phyloP scores from a whole-genome alignment of 2,888 invertebrate genomes.

The Stenotaenia linearis region DNA sequence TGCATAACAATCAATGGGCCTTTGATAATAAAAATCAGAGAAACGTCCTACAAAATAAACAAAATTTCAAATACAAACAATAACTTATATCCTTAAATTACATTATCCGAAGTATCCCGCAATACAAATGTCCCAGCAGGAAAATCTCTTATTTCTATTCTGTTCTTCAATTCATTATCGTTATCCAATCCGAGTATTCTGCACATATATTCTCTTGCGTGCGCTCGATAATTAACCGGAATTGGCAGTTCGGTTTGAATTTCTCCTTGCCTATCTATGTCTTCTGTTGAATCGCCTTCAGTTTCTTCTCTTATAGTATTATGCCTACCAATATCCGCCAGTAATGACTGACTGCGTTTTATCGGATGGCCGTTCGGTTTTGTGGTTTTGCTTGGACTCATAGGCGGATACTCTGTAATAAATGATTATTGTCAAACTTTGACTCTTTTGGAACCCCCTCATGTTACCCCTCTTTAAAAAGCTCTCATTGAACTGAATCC shows the following conservation, averaged over 20 bases:
- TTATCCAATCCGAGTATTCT: slow-evolving; percentile 71
- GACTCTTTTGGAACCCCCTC: no score
- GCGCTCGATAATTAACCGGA: slow-evolving; percentile 49
- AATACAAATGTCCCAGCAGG: slow-evolving; percentile 78
- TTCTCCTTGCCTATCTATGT: neutral
- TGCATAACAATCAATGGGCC: slow-evolving; percentile 81
- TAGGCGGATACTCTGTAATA: neutral
- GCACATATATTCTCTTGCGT: slow-evolving; percentile 74
- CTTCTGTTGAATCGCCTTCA: neutral
- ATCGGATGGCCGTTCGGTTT: no score
- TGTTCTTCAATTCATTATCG: slow-evolving; percentile 61
- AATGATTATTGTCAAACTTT: no score
- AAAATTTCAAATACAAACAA: neutral
- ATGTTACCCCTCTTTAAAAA: no score
- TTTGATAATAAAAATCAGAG: slow-evolving; percentile 77
- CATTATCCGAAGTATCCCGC: slow-evolving; percentile 84
- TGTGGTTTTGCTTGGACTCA: neutral
- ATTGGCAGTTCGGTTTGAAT: neutral
- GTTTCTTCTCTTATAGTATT: neutral
- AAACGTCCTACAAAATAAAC: slow-evolving; percentile 63
- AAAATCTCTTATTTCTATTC: slow-evolving; percentile 74
- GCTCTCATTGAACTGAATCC: no score
- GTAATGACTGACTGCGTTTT: neutral
- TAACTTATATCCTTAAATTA: slow-evolving; percentile 42
- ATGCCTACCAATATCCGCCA: neutral